phyloP scores from a whole-genome alignment of 2,888 invertebrate genomes.

The Drosophila eohydei region DNA sequence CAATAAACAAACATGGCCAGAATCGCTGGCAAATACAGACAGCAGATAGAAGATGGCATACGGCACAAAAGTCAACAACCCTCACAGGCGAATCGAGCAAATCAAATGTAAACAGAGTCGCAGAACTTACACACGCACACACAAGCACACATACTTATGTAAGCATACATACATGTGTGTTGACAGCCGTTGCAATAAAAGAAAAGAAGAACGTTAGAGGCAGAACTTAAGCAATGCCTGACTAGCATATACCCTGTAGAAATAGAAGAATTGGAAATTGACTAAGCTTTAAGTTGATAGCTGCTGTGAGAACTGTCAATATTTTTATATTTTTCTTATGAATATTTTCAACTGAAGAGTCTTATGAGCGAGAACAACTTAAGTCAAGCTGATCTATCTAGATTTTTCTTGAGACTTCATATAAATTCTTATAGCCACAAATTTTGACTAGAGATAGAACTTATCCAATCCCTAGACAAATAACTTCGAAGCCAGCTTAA shows the following conservation, averaged over 20 bases:
- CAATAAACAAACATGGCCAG: conserved; percentile 67
- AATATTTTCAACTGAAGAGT: too few species aligned
- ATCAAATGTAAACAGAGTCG: conserved; percentile 71
- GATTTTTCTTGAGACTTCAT: too few species aligned
- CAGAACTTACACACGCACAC: conserved; percentile 16
- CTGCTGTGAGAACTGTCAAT: too few species aligned
- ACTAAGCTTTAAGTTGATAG: too few species aligned
- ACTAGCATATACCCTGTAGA: conserved; percentile 31
- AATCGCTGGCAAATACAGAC: conserved; percentile 60
- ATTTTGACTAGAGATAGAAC: too few species aligned
- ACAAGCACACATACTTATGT: conserved; percentile 16
- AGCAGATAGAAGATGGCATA: conserved; percentile 12
- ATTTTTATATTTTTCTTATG: too few species aligned
- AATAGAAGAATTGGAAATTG: not conserved
- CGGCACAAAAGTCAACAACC: conserved; percentile 25
- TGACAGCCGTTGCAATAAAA: conserved; percentile 32
- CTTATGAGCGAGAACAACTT: too few species aligned
- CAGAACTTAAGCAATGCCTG: not conserved
- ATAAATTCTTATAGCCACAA: too few species aligned
- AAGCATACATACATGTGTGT: conserved; percentile 2
- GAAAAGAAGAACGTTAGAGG: conserved; percentile 12
- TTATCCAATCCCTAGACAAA: too few species aligned
- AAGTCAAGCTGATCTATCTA: too few species aligned
- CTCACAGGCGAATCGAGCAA: conserved; percentile 63
- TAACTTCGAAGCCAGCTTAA: too few species aligned